phyloP scores from a whole-genome alignment of 2,888 invertebrate genomes.

The Pristionchus mayeri region DNA sequence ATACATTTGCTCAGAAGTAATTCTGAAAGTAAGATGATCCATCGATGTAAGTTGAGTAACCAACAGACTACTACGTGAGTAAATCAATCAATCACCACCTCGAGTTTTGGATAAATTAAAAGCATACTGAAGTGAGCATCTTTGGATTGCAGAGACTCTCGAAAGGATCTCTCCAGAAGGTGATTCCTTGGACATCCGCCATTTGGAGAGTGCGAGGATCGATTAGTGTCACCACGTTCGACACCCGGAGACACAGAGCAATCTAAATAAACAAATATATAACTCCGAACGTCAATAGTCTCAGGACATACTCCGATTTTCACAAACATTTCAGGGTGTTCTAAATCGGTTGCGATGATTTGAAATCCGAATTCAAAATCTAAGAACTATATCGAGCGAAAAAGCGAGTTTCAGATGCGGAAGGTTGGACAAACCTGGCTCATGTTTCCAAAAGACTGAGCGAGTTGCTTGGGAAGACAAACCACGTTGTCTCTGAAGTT shows the following conservation, averaged over 20 bases:
- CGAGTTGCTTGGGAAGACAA: conserved; percentile 79
- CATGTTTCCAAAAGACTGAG: conserved; percentile 90
- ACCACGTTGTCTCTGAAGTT: conserved; percentile 70
- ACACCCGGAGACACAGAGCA: conserved; percentile 90
- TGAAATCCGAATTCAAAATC: too few relatives aligned
- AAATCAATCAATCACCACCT: too few relatives aligned
- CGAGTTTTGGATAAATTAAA: too few relatives aligned
- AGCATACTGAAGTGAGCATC: conserved; percentile 83
- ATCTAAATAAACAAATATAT: conserved; percentile 80
- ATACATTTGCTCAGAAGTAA: too few relatives aligned
- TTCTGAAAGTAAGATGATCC: too few relatives aligned
- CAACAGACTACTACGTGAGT: too few relatives aligned
- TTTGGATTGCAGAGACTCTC: conserved; percentile 90
- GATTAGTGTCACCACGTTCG: conserved; percentile 91
- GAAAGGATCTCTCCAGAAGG: conserved; percentile 91
- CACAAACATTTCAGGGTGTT: too few relatives aligned
- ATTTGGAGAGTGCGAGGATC: conserved; percentile 83
- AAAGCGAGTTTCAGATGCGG: background rate
- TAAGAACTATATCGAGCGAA: too few relatives aligned
- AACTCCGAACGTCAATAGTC: background rate
- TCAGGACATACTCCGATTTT: background rate
- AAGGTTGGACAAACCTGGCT: conserved; percentile 78
- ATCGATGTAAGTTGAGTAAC: too few relatives aligned
- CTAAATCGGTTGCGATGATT: too few relatives aligned
- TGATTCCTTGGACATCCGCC: conserved; percentile 76